These are phyloP conservation scores for Premnoplex brunnescens DNA, from an alignment of 2,797 vertebrate genomes.

Conservation along the genomic window DNA sequence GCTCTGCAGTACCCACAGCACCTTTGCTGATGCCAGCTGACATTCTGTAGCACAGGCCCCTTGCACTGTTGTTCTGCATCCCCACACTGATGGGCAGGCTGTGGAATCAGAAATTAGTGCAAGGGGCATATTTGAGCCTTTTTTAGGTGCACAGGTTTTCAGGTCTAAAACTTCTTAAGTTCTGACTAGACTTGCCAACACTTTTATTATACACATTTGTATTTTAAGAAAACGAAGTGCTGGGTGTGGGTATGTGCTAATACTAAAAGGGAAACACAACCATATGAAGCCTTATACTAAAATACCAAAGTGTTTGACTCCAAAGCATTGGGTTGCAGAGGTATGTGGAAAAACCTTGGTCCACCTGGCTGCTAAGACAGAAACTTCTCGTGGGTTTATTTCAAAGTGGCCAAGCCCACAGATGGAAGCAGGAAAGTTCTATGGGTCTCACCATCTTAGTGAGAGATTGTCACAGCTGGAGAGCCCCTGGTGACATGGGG, in stretches of 20 bases:
- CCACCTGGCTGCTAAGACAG: neutral
- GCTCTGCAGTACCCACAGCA: neutral
- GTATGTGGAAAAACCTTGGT: neutral
- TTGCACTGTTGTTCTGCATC: neutral
- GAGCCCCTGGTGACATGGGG: neutral
- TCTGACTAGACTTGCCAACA: neutral
- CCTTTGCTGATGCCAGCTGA: constrained; percentile 19
- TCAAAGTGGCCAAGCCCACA: neutral
- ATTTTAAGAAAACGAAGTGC: constrained; percentile 47
- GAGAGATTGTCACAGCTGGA: neutral
- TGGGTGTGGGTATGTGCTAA: constrained; percentile 34
- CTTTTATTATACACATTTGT: constrained; percentile 30
- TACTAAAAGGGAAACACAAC: constrained; percentile 28
- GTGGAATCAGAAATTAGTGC: neutral
- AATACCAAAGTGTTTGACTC: neutral
- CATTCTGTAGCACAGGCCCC: neutral
- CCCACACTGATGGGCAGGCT: neutral
- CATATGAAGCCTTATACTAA: neutral
- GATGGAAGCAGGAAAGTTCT: neutral
- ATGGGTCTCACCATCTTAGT: neutral
- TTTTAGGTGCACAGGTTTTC: neutral
- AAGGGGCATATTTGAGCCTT: neutral
- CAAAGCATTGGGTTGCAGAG: neutral
- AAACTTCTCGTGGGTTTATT: neutral
- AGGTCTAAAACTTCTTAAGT: constrained; percentile 1